Evolutionary conservation across 2,113 vertebrate genomes (phyloP).

Genomic region (Pachyramphus minor): DNA sequence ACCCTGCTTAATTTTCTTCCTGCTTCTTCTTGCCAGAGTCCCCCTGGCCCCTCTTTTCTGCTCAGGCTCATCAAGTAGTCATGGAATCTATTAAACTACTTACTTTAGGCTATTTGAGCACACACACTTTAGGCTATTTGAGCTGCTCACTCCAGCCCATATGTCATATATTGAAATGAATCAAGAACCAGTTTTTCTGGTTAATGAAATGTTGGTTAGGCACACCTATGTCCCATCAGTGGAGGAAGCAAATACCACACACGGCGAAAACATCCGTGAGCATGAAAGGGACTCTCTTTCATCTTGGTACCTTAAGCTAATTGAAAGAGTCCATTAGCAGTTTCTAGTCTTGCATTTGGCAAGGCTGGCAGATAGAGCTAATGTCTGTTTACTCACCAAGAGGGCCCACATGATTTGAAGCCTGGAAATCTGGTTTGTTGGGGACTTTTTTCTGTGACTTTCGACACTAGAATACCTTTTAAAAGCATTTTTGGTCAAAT

Average conservation of each 20-base stretch:
- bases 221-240: not conserved
- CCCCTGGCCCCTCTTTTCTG: slow-evolving; percentile 10
- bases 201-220: not conserved
- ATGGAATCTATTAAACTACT: slow-evolving; percentile 59
- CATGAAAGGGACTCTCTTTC: not conserved
- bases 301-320: not conserved
- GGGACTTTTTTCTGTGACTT: not conserved
- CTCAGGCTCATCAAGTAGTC: slow-evolving; percentile 63
- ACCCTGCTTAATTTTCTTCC: slow-evolving; percentile 24
- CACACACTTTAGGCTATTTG: not conserved
- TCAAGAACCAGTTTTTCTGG: not conserved
- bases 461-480: not conserved
- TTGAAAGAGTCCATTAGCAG: not conserved
- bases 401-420: not conserved
- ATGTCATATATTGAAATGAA: slow-evolving; percentile 11
- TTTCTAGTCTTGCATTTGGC: not conserved
- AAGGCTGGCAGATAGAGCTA: not conserved
- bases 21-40: slow-evolving; percentile 23
- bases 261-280: not conserved
- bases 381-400: not conserved
- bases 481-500: not conserved
- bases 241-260: not conserved
- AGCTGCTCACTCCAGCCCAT: not conserved
- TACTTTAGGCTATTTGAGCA: slow-evolving; percentile 22
- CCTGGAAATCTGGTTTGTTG: not conserved